Evolutionary conservation across 2,797 vertebrate species (phyloP), one percentile per base, ranked within the genome.

Genomic region (Brachyrhaphis roseni): DNA sequence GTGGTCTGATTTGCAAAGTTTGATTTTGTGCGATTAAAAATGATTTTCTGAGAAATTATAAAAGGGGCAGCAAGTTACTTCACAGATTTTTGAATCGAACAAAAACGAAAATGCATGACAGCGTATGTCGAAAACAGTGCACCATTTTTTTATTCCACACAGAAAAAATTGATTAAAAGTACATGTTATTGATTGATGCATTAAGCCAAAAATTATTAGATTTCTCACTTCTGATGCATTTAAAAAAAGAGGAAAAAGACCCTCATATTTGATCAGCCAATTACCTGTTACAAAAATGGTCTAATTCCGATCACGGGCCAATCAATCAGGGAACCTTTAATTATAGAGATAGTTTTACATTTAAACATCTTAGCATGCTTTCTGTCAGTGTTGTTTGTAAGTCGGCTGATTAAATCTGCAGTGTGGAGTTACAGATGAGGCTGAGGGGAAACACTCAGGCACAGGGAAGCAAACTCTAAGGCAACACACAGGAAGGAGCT

Each of bases 381-480:
- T 81, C 49, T 62, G 74, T 84, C 23, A 46, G 53, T 79, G 53
- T 74, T 20, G 3, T 53, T 16, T 45, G 31, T 20, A 68, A 55
- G n/a, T 47, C 39, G 76, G n/a, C 23, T 64, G 53, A 76, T n/a
- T 39, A 43, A 41, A 8, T 16, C 72, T 39, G 47, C n/a, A 41
- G 84, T 77, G 20, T 41, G 39, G 66, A 81, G 72, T 75, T 80
- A 81, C 75, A 77, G 57, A 39, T 31, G 12, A 64, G 64, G 23
- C 46, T 82, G 80, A 82, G 79, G 26, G 43, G 84, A 55, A 89
- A 85, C 80, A 82, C 43, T 78, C 72, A 83, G 15, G 75, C 71
- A 82, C 78, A 87, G 74, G 18, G 62, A 77, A 59, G 78, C 68
- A 71, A 64, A 88, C 43, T 43, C 57, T 43, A 73, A 39, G 55